Conservation (phyloP, 2,113 vertebrate species). For the Panthera uncia region DNA sequence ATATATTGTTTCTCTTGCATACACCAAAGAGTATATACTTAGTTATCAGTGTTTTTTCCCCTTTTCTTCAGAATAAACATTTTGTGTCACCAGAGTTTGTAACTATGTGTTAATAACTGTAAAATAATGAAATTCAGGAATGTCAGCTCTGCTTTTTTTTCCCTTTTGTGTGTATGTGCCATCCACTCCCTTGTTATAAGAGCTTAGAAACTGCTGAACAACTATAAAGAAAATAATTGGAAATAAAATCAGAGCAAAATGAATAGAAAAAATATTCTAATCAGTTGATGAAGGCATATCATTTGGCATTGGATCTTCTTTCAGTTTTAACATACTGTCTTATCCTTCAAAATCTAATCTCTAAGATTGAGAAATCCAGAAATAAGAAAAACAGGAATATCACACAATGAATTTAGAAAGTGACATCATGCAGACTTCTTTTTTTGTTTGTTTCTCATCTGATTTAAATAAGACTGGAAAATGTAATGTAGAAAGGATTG, state of each 20-base stretch:
- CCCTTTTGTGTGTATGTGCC: not conserved
- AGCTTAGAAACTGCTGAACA: conserved; percentile 60
- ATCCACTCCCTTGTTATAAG: conserved; percentile 42
- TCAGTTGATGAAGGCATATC: not conserved
- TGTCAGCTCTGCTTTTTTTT: conserved; percentile 25
- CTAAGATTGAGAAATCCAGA: not conserved
- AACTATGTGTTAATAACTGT: not conserved
- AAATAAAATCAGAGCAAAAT: conserved; percentile 69
- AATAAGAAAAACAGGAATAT: not conserved
- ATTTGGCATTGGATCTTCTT: conserved; percentile 1
- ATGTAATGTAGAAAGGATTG: not conserved
- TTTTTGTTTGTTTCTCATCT: not conserved
- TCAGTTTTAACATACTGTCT: not conserved
- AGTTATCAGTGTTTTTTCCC: not conserved
- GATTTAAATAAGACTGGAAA: not conserved
- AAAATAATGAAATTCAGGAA: conserved; percentile 10
- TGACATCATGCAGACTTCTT: not conserved
- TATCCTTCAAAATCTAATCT: not conserved
- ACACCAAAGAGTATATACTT: not conserved
- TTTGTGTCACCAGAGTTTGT: conserved; percentile 43
- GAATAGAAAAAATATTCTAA: conserved; percentile 45
- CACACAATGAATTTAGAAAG: not conserved
- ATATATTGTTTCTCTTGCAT: conserved; percentile 50
- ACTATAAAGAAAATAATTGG: conserved; percentile 58
- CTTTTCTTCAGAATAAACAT: conserved; percentile 17